Base-by-base conservation (phyloP, 2,113 vertebrate species). In the Eretmochelys imbricata region DNA sequence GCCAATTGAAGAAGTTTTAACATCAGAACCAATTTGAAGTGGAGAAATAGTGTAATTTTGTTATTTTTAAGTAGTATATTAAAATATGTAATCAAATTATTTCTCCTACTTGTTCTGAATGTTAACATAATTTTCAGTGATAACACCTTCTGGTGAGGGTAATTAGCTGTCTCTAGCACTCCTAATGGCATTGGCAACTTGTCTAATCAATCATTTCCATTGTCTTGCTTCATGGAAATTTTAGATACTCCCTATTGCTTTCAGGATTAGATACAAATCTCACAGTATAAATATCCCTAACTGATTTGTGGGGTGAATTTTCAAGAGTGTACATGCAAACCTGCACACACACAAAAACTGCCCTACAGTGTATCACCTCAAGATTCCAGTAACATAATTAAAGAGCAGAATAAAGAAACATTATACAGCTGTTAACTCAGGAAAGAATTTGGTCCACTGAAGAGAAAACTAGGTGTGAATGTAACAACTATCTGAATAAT, bases 341-440 rank as follows among this genome's bases (percentile, higher is more conserved):
- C 81, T 53, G 38, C 42, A 69, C 62, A 62, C 2, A 48, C 54
- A 59, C 85, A 89, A 92, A 91, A 78, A 42, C 82, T 8, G 92
- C 8, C 83, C 65, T 79, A 27, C 81, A 75, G 89, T 81, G 57
- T 85, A 57, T 80, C 93, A 50, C 49, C 3, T 5, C 72, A 27
- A 82, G n/a, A 87, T 92, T 95, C 81, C 83, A 75, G 65, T 53
- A 95, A 87, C 50, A 14, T 91, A 95, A 96, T 95, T 96, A 96
- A 89, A 95, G 88, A 91, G 62, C 72, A 93, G 48, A 91, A 95
- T 53, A 91, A 91, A 93, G 89, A 86, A 95, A 93, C 94, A 95
- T 92, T 96, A 95, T 89, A 93, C 87, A 91, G 72, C 93, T 95
- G 57, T 49, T 51, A 92, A 81, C 53, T 92, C 83, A 95, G 79